phyloP scores from a whole-genome alignment of 2,113 vertebrate species.

The Canis aureus region DNA sequence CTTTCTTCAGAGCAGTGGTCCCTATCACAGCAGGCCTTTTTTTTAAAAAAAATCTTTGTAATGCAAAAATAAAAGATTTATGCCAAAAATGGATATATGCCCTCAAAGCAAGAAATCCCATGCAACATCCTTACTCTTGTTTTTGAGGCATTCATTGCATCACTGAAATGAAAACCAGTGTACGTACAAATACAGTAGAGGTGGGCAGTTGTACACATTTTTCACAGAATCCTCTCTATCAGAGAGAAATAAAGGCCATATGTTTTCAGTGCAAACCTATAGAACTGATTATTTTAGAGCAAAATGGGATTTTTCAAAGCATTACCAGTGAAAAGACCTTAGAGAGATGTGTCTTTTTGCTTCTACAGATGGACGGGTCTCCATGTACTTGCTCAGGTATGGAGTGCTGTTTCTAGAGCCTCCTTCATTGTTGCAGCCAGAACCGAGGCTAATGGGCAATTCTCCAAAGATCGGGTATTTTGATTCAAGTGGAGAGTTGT shows the following conservation, averaged over 20 bases:
- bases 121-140: neutral
- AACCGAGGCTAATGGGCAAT: neutral
- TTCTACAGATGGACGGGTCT: neutral
- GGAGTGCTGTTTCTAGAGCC: neutral
- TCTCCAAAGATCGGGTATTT: neutral
- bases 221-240: neutral
- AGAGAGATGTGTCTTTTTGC: neutral
- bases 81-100: neutral
- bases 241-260: neutral
- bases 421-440: neutral
- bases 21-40: neutral
- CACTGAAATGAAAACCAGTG: neutral
- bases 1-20: neutral
- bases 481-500: neutral
- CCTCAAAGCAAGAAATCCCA: neutral
- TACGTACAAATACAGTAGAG: neutral
- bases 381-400: neutral
- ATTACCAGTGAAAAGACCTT: neutral
- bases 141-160: neutral
- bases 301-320: constrained; percentile 35
- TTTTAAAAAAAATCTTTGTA: neutral
- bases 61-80: neutral
- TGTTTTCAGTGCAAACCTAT: neutral
- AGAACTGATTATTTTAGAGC: neutral
- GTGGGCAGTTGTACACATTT: neutral